phyloP scores from a whole-genome alignment of 2,113 vertebrate species.

The Clarias magur region DNA sequence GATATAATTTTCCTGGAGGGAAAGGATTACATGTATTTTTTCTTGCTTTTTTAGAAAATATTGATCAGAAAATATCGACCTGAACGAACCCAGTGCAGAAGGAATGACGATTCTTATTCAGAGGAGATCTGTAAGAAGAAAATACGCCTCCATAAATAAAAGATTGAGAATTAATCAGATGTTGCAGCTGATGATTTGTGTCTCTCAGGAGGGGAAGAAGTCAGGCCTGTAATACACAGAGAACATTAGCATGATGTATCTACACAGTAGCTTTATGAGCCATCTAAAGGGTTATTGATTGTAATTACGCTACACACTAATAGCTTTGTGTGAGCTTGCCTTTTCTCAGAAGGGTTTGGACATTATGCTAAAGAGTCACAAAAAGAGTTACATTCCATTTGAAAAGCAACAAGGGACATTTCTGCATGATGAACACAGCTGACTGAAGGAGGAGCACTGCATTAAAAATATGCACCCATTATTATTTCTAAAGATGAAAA shows the following conservation, averaged over 20 bases:
- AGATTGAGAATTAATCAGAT: not conserved
- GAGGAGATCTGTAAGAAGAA: not conserved
- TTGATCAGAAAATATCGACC: not conserved
- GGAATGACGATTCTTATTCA: not conserved
- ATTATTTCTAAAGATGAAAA: no score
- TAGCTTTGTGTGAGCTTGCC: not conserved
- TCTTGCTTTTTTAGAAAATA: not conserved
- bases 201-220: not conserved
- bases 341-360: not conserved
- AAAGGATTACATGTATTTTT: not conserved
- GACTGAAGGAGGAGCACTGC: not conserved
- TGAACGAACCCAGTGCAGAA: not conserved
- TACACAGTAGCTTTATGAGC: not conserved
- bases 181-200: not conserved
- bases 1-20: not conserved
- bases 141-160: not conserved
- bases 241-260: constrained; percentile 12
- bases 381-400: constrained; percentile 15
- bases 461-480: constrained; percentile 21
- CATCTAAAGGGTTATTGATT: not conserved
- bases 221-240: not conserved
- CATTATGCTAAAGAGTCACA: constrained; percentile 2
- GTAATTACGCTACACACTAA: constrained; percentile 7
- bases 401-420: not conserved
- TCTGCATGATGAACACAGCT: not conserved